Percentiles rank a stretch among this genome's conserved stretches.
Evolutionary conservation across 2,113 vertebrate species (phyloP).

Genomic region (Urocolius indicus): DNA sequence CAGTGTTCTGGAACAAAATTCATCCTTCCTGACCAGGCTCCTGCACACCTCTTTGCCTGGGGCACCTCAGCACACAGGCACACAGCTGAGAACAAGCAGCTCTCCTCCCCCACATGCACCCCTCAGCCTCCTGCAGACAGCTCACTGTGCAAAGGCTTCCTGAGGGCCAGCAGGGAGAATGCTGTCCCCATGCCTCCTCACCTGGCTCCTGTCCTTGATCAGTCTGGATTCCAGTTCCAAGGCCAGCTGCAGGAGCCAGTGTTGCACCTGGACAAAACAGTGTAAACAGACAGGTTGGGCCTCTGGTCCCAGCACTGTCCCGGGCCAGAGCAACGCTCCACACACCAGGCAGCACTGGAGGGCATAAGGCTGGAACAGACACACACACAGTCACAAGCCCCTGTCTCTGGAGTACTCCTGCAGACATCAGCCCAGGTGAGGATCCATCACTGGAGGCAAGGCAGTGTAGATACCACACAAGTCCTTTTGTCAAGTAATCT

Average conservation of each 20-base stretch:
- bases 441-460: not conserved
- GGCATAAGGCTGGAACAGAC: not conserved
- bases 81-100: not conserved
- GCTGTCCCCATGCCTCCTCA: not conserved
- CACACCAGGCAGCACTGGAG: not conserved
- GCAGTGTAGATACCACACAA: not conserved
- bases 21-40: not conserved
- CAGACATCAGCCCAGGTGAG: not conserved
- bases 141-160: not conserved
- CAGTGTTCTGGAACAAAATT: not conserved
- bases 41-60: not conserved
- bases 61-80: not conserved
- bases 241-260: conserved; percentile 94
- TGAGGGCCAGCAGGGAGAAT: not conserved
- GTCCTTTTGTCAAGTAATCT: not conserved
- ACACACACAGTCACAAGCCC: not conserved
- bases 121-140: not conserved
- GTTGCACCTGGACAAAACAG: conserved; percentile 83
- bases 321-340: not conserved
- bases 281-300: not conserved
- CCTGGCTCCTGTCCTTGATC: conserved; percentile 88
- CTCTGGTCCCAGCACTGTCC: not conserved
- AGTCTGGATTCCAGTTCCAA: conserved; percentile 93
- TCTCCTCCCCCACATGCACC: not conserved
- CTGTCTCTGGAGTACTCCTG: rapidly evolving